Evolutionary conservation across 2,113 vertebrate genomes (phyloP).

Genomic region (Stegostoma tigrinum): DNA sequence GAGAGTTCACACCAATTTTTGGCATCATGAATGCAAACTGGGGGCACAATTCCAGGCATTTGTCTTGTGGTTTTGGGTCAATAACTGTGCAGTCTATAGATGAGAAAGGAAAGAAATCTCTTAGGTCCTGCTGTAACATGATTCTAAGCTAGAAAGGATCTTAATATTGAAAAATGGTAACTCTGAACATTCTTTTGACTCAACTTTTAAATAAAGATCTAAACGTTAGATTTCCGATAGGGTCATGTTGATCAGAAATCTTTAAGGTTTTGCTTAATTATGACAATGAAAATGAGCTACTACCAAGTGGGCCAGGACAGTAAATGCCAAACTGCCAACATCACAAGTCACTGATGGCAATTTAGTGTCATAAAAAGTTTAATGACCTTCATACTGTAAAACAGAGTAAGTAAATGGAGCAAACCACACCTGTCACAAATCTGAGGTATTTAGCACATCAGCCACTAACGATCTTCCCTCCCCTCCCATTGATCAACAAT

Average conservation of each 20-base stretch:
- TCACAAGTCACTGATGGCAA: not conserved
- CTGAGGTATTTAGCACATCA: not conserved
- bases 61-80: not conserved
- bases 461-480: not conserved
- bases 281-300: not conserved
- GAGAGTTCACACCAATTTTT: not conserved
- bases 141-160: not conserved
- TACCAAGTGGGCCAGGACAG: not conserved
- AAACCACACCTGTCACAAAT: not conserved
- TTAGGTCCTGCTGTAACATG: not conserved
- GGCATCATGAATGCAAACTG: not conserved
- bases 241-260: not conserved
- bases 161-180: not conserved
- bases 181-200: not conserved
- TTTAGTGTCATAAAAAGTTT: not conserved
- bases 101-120: not conserved
- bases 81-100: not conserved
- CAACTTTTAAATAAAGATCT: not conserved
- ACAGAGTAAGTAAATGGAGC: not conserved
- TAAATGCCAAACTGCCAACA: not conserved
- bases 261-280: not conserved
- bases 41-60: not conserved
- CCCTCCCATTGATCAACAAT: not conserved
- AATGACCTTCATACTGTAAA: not conserved
- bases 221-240: not conserved